Evolutionary conservation across 2,113 vertebrate genomes (phyloP).

Genomic region (Apistogramma diplotaenia): DNA sequence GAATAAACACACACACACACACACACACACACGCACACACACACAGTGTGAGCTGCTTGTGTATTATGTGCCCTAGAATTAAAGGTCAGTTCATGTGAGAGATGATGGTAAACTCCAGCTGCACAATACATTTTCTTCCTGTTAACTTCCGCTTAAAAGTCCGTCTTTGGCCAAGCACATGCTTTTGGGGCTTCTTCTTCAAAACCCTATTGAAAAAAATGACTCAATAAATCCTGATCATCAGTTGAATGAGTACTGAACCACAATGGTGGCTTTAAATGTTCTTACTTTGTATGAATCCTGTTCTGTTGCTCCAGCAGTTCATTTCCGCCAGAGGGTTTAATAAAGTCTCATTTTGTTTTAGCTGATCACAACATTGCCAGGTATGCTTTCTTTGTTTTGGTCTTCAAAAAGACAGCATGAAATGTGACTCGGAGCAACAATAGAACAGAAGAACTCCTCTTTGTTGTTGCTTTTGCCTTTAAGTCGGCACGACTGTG

Average conservation of each 20-base stretch:
- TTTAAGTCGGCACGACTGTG: background rate
- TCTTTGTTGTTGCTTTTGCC: background rate
- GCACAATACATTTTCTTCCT: background rate
- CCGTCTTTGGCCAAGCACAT: background rate
- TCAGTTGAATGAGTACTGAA: background rate
- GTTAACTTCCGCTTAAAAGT: background rate
- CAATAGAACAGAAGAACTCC: rapidly evolving
- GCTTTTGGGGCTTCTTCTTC: rapidly evolving
- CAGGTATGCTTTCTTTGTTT: background rate
- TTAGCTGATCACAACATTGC: conserved; percentile 2
- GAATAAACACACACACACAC: background rate
- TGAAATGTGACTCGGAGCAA: background rate
- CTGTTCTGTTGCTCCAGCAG: background rate
- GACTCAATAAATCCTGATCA: rapidly evolving
- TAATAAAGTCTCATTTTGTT: conserved; percentile 15
- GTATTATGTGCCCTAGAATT: background rate
- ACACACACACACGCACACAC: background rate
- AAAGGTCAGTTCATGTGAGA: background rate
- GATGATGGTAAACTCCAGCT: background rate
- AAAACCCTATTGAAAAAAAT: background rate
- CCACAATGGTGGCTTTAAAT: background rate
- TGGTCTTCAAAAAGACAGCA: background rate
- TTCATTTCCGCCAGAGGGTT: background rate
- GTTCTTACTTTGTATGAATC: background rate
- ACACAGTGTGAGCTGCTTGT: too few relatives aligned